Conservation (phyloP, 2,888 invertebrate genomes). For the Andricus curvator region DNA sequence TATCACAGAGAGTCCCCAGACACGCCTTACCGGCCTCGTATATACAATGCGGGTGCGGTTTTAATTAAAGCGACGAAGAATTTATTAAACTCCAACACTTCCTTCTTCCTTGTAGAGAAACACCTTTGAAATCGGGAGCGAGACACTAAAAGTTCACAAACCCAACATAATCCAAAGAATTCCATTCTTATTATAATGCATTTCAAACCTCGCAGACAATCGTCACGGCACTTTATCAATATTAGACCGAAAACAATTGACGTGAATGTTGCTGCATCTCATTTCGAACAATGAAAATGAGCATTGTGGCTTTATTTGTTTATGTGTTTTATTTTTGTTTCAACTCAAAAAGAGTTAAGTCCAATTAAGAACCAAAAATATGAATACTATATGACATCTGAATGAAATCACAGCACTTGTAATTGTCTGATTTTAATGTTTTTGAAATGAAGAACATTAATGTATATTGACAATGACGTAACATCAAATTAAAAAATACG, state of each 20-base stretch:
- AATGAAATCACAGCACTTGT: neutral
- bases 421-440: neutral
- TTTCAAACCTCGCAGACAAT: no score
- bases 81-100: constrained; percentile 41
- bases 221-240: neutral
- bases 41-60: constrained; percentile 47
- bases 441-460: neutral
- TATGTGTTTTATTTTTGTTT: no score
- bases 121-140: neutral
- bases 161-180: neutral
- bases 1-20: constrained; percentile 26
- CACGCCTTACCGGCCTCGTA: constrained; percentile 35
- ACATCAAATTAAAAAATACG: neutral
- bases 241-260: neutral
- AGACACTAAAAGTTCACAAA: neutral
- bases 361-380: no score
- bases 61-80: constrained; percentile 46
- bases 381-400: neutral
- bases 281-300: no score
- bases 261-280: no score
- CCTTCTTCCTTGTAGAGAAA: constrained; percentile 49
- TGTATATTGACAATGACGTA: neutral
- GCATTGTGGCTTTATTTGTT: no score
- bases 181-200: neutral
- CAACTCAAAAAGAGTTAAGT: no score